phyloP scores from a whole-genome alignment of 2,113 vertebrate genomes.

The Hystrix cristata region DNA sequence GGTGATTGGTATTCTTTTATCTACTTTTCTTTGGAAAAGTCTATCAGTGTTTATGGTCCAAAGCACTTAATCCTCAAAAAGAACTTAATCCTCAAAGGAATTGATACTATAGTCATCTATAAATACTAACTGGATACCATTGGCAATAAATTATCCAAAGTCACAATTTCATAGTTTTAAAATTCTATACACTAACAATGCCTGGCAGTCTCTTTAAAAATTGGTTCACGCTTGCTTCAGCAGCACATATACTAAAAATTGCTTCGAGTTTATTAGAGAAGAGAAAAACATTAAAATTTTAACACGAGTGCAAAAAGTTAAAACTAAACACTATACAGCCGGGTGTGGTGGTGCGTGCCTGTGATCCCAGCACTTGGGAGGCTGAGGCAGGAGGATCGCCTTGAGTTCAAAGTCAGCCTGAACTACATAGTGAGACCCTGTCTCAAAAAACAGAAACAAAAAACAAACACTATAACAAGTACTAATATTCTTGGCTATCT shows the following conservation, averaged over 20 bases:
- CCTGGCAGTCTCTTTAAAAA: slow-evolving; percentile 16
- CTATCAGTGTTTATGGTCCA: background rate
- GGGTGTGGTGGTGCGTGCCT: too few relatives aligned
- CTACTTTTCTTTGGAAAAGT: slow-evolving; percentile 45
- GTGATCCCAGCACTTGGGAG: too few relatives aligned
- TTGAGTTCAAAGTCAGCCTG: too few relatives aligned
- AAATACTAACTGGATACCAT: background rate
- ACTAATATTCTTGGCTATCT: background rate
- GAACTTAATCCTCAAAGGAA: slow-evolving; percentile 54
- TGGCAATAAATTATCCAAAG: slow-evolving; percentile 55
- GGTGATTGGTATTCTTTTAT: background rate
- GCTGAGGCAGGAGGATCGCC: too few relatives aligned
- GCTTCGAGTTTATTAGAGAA: slow-evolving; percentile 4
- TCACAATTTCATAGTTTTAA: slow-evolving; percentile 50
- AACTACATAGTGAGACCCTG: too few relatives aligned
- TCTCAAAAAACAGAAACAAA: background rate
- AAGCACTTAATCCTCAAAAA: slow-evolving; percentile 48
- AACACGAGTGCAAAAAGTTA: slow-evolving; percentile 1
- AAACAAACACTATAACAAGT: background rate
- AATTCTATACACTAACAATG: background rate
- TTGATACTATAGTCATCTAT: background rate
- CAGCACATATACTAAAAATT: background rate
- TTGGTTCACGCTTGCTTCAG: background rate
- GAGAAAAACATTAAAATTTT: slow-evolving; percentile 16
- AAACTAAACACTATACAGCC: background rate